These are phyloP conservation scores for Gnatocerus cornutus DNA, from an alignment of 2,888 invertebrate genomes.

Conservation along the genomic window DNA sequence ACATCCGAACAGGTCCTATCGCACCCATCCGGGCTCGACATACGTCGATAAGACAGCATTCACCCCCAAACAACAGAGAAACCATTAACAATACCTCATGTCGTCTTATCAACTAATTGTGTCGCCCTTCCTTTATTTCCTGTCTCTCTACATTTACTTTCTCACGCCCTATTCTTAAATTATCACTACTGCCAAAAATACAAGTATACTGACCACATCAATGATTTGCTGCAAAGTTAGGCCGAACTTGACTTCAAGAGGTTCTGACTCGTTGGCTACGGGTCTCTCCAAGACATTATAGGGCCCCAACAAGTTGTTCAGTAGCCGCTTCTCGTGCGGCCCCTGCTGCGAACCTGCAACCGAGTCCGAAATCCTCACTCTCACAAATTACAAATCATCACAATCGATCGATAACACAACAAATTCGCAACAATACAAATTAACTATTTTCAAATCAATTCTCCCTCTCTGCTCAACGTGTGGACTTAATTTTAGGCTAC, in stretches of 20 bases:
- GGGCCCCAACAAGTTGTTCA: slow-evolving; percentile 85
- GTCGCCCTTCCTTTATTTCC: slow-evolving; percentile 52
- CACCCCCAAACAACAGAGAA: slow-evolving; percentile 46
- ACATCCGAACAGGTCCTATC: slow-evolving; percentile 49
- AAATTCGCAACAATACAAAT: slow-evolving; percentile 24
- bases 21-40: slow-evolving; percentile 49
- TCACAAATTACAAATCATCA: slow-evolving; percentile 25
- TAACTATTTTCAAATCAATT: too few relatives aligned
- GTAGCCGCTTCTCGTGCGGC: slow-evolving; percentile 89
- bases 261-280: slow-evolving; percentile 93
- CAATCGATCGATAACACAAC: slow-evolving; percentile 40
- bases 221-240: slow-evolving; percentile 94
- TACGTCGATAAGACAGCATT: slow-evolving; percentile 50
- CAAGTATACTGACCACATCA: slow-evolving; percentile 87
- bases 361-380: slow-evolving; percentile 43
- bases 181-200: slow-evolving; percentile 36
- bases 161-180: slow-evolving; percentile 41
- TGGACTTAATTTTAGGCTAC: too few relatives aligned
- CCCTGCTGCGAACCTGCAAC: slow-evolving; percentile 90
- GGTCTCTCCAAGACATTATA: slow-evolving; percentile 94
- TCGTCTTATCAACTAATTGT: slow-evolving; percentile 52
- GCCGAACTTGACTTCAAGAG: slow-evolving; percentile 92
- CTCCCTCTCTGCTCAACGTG: too few relatives aligned
- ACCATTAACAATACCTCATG: slow-evolving; percentile 46
- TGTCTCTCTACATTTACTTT: slow-evolving; percentile 45